These are phyloP conservation scores for Ptyas mucosa DNA, from an alignment of 2,113 vertebrate genomes.

Conservation along the genomic window DNA sequence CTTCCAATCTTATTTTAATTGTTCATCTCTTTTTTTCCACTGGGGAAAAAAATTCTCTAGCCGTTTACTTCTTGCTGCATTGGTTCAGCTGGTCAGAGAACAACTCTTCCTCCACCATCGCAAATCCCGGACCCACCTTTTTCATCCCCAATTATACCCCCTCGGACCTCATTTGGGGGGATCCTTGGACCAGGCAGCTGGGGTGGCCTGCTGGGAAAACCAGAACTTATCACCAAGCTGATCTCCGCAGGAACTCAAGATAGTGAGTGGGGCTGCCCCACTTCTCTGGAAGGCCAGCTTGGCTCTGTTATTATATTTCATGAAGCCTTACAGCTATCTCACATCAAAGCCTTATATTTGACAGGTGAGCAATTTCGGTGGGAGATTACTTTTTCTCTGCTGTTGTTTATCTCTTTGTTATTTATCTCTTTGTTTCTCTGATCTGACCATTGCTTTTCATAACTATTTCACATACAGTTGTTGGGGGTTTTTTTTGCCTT, in stretches of 20 bases:
- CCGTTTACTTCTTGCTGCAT: constrained; percentile 93
- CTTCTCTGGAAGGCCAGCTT: constrained; percentile 92
- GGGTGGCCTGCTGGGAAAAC: constrained; percentile 81
- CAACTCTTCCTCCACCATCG: constrained; percentile 94
- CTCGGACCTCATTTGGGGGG: constrained; percentile 84
- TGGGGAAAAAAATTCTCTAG: constrained; percentile 61
- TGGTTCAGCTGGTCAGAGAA: constrained; percentile 94
- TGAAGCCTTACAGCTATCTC: constrained; percentile 83
- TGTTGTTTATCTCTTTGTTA: background rate
- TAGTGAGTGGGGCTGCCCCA: constrained; percentile 96
- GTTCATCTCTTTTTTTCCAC: constrained; percentile 30
- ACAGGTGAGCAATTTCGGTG: constrained; percentile 70
- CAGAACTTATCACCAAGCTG: constrained; percentile 86
- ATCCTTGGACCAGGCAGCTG: constrained; percentile 83
- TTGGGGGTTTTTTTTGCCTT: background rate
- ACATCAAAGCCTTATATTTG: constrained; percentile 88
- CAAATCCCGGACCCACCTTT: constrained; percentile 94
- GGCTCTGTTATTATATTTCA: constrained; percentile 89
- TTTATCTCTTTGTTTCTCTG: background rate
- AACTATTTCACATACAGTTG: background rate
- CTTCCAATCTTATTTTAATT: background rate
- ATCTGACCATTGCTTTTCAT: background rate
- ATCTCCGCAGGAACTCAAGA: constrained; percentile 97
- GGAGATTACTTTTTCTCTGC: background rate
- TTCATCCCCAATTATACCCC: constrained; percentile 73